Percentiles rank a stretch among this genome's conserved stretches.
phyloP scores from a whole-genome alignment of 2,797 vertebrate genomes.

The Aselliscus stoliczkanus region DNA sequence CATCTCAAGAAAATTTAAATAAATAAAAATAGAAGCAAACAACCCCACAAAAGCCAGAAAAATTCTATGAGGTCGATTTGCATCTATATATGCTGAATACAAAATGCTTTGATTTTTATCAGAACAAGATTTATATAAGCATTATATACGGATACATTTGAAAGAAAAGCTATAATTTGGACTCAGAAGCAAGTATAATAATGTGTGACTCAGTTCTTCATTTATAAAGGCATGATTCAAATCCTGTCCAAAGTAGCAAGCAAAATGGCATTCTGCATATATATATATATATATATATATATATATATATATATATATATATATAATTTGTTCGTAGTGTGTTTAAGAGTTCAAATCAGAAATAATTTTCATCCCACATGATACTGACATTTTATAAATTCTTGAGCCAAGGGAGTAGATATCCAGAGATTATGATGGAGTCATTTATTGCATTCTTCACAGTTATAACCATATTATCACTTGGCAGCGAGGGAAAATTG shows the following conservation, averaged over 20 bases:
- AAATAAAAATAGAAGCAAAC: constrained; percentile 8
- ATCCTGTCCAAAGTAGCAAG: background rate
- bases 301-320: background rate
- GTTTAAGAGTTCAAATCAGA: background rate
- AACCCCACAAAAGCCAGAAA: background rate
- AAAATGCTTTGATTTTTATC: background rate
- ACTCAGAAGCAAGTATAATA: background rate
- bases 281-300: background rate
- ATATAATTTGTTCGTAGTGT: no score
- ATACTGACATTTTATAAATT: background rate
- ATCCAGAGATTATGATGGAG: background rate
- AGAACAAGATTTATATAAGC: background rate
- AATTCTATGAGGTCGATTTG: background rate
- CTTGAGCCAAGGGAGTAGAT: background rate
- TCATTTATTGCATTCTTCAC: background rate
- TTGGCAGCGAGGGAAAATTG: background rate
- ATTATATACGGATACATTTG: background rate
- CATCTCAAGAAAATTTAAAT: background rate
- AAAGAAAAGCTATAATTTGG: background rate
- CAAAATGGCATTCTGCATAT: background rate
- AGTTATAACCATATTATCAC: background rate
- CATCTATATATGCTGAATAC: background rate
- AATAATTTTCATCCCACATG: background rate
- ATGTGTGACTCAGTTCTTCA: background rate
- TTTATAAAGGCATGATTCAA: background rate